A percentile compares a stretch with the other conserved stretches of the same genome.
phyloP scores from a whole-genome alignment of 2,797 vertebrate species.

The Sylvilagus floridanus region DNA sequence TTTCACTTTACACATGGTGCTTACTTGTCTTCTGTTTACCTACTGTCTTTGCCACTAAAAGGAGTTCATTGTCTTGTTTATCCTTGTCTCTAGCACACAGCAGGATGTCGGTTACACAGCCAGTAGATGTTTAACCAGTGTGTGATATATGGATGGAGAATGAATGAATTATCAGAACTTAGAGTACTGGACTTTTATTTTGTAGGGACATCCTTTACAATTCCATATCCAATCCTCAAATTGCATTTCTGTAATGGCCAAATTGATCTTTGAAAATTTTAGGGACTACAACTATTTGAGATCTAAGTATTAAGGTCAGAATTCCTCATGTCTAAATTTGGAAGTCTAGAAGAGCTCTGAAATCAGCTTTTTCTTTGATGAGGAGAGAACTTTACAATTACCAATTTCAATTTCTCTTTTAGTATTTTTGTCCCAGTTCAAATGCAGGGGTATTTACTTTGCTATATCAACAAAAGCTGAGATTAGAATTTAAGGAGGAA shows the following conservation, averaged over 20 bases:
- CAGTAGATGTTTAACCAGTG: neutral
- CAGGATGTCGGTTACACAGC: neutral
- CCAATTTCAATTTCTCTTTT: neutral
- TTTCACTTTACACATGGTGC: neutral
- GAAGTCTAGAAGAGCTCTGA: neutral
- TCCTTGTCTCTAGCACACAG: neutral
- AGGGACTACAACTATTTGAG: neutral
- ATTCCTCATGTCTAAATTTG: neutral
- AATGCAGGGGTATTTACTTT: neutral
- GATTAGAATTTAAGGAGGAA: neutral
- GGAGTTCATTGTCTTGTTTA: slow-evolving; percentile 26
- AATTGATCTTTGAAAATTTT: neutral
- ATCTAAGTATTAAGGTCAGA: neutral
- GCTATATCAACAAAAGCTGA: neutral
- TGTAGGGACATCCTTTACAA: neutral
- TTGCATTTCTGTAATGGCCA: neutral
- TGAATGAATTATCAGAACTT: neutral
- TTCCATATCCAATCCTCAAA: neutral
- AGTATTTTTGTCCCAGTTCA: neutral
- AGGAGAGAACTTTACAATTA: neutral
- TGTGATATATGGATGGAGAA: neutral
- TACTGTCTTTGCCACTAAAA: slow-evolving; percentile 4
- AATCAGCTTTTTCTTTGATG: neutral
- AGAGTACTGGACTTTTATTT: neutral
- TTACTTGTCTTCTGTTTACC: slow-evolving; percentile 21